phyloP scores from a whole-genome alignment of 2,113 vertebrate genomes.

The Mixornis gularis region DNA sequence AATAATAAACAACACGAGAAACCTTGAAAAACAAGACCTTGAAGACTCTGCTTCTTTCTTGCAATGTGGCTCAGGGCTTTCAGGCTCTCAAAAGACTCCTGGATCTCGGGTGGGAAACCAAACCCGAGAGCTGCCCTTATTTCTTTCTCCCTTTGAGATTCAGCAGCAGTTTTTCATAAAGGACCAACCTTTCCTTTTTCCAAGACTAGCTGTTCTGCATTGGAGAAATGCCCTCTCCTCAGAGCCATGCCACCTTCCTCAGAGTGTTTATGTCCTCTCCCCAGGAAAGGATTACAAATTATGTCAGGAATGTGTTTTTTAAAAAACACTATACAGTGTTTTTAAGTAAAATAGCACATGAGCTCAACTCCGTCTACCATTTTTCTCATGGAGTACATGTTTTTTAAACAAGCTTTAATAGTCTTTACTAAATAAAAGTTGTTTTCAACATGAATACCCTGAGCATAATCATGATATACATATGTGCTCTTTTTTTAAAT shows the following conservation, averaged over 20 bases:
- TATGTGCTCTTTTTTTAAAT: not conserved
- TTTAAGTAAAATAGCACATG: not conserved
- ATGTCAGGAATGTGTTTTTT: accelerated
- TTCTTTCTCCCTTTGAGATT: not conserved
- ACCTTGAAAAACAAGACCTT: no score
- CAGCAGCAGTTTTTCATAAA: not conserved
- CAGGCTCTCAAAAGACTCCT: no score
- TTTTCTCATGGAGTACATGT: not conserved
- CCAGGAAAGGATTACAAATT: not conserved
- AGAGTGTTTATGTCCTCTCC: not conserved
- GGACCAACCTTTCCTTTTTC: not conserved
- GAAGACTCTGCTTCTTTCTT: no score
- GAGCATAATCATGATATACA: not conserved
- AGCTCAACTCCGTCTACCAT: not conserved
- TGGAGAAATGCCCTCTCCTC: not conserved
- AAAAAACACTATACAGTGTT: not conserved
- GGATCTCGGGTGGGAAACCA: no score
- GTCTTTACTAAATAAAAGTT: not conserved
- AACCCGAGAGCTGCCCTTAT: not conserved
- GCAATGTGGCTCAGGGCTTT: no score
- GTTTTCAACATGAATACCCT: not conserved
- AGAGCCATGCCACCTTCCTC: not conserved
- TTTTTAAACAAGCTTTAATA: slow-evolving; percentile 13
- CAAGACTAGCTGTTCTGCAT: not conserved
- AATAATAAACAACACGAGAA: no score